Percentiles rank a stretch among this genome's conserved stretches.
Evolutionary conservation across 2,888 invertebrate species (phyloP).

Genomic region (Cataglyphis altisquamis): DNA sequence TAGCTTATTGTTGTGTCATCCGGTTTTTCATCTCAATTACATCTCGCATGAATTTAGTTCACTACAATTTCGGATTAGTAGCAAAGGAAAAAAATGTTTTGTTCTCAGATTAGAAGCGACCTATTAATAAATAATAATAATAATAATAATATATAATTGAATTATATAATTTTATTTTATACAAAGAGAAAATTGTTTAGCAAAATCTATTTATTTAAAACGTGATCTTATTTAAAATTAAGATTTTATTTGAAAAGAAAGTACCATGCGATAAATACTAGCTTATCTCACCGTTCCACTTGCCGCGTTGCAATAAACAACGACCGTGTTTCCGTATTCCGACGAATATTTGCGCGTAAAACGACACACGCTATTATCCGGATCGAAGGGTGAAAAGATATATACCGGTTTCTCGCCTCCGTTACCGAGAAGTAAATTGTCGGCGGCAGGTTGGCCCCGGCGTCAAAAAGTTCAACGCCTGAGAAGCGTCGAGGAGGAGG

Average conservation of each 20-base stretch:
- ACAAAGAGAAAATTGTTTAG: background rate
- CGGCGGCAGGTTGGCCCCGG: slow-evolving; percentile 60
- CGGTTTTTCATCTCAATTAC: slow-evolving; percentile 53
- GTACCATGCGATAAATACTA: background rate
- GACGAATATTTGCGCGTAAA: slow-evolving; percentile 29
- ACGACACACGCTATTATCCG: slow-evolving; percentile 42
- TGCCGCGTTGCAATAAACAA: slow-evolving; percentile 22
- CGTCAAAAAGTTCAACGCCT: slow-evolving; percentile 64
- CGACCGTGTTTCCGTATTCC: slow-evolving; percentile 15
- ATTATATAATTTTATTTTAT: slow-evolving; percentile 6
- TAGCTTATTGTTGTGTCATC: slow-evolving; percentile 60
- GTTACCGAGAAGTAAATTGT: slow-evolving; percentile 60
- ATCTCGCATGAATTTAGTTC: slow-evolving; percentile 6
- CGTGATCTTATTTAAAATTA: background rate
- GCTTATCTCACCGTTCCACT: background rate
- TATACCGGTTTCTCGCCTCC: slow-evolving; percentile 34
- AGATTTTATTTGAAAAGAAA: slow-evolving; percentile 4
- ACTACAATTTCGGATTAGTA: slow-evolving; percentile 5
- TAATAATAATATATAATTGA: background rate
- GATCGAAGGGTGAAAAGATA: slow-evolving; percentile 42
- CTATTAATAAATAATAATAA: background rate
- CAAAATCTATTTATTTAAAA: slow-evolving; percentile 11
- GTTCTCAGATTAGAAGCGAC: background rate
- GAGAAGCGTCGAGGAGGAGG: background rate
- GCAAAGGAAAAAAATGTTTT: slow-evolving; percentile 17